Evolutionary conservation across 2,113 vertebrate species (phyloP).

Genomic region (Opisthocomus hoazin): DNA sequence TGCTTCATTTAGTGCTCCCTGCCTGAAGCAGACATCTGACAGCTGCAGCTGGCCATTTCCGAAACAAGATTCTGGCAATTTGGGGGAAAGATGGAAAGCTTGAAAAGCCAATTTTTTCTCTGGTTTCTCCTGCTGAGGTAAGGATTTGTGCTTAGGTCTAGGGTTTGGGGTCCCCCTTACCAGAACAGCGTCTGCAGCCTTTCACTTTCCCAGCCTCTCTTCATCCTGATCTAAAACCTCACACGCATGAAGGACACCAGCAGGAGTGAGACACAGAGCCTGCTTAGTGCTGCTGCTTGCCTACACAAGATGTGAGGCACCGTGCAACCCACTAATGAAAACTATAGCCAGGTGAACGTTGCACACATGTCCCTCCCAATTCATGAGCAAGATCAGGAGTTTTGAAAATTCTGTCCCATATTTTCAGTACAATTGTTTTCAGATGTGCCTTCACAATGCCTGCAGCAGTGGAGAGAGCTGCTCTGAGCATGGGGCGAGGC

Average conservation of each 20-base stretch:
- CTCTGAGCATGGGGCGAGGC: not conserved
- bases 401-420: not conserved
- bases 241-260: rapidly evolving
- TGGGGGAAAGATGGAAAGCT: not conserved
- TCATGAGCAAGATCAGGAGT: not conserved
- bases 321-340: not conserved
- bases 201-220: not conserved
- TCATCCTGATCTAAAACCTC: not conserved
- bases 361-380: not conserved
- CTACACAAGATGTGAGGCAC: not conserved
- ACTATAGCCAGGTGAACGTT: not conserved
- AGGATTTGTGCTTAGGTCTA: not conserved
- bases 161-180: no score
- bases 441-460: not conserved
- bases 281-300: not conserved
- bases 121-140: not conserved
- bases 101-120: not conserved
- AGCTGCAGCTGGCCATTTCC: not conserved
- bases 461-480: not conserved
- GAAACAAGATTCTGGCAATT: not conserved
- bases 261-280: not conserved
- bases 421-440: not conserved
- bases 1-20: not conserved
- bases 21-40: not conserved
- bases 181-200: not conserved